These are phyloP conservation scores for Otus sunia DNA, from an alignment of 2,113 vertebrate species.

Conservation along the genomic window DNA sequence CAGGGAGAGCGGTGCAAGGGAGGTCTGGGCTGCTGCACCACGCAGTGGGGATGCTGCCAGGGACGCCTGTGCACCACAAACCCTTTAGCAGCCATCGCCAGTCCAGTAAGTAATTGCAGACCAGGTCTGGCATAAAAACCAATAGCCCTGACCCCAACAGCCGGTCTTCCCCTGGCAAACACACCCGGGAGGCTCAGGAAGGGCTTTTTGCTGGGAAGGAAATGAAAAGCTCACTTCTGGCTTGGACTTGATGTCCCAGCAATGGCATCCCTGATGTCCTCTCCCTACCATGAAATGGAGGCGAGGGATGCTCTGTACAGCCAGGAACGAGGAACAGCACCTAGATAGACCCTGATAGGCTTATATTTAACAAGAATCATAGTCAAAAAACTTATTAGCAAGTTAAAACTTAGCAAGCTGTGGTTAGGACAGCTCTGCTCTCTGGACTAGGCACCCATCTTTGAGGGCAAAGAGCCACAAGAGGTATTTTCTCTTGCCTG, in stretches of 20 bases:
- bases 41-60: neutral
- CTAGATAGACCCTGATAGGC: rapidly evolving
- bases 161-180: rapidly evolving
- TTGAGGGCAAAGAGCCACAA: neutral
- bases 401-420: neutral
- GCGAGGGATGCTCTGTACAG: neutral
- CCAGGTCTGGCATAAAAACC: neutral
- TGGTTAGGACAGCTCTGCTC: neutral
- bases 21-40: neutral
- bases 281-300: rapidly evolving
- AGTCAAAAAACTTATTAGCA: neutral
- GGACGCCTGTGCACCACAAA: neutral
- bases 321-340: neutral
- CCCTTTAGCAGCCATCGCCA: neutral
- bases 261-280: neutral
- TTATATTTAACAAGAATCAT: neutral
- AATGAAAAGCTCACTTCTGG: neutral
- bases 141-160: neutral
- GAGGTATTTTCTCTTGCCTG: neutral
- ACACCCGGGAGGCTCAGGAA: rapidly evolving
- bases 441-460: neutral
- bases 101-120: neutral
- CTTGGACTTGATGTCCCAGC: neutral
- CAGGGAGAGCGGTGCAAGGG: rapidly evolving
- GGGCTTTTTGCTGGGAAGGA: neutral